These are phyloP conservation scores for Sinocyclocheilus grahami DNA, from an alignment of 2,113 vertebrate species.

Conservation along the genomic window DNA sequence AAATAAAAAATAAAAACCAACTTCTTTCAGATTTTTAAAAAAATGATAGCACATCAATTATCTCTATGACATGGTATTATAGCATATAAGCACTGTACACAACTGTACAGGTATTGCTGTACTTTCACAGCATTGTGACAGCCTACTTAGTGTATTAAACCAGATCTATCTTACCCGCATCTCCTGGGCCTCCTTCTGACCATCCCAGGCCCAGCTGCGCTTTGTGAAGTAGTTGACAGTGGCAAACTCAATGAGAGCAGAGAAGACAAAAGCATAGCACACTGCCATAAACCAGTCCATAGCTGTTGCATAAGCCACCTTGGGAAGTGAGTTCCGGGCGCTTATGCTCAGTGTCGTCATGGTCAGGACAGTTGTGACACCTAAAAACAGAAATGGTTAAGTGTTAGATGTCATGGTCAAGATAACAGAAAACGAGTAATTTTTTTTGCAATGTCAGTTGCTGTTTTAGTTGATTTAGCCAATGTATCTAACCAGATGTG, in stretches of 20 bases:
- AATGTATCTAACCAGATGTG: not conserved
- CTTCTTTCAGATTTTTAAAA: not conserved
- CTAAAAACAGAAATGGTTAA: slow-evolving; percentile 68
- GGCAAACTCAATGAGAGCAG: slow-evolving; percentile 98
- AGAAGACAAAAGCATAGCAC: slow-evolving; percentile 99
- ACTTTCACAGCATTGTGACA: not conserved
- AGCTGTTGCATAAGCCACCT: slow-evolving; percentile 98
- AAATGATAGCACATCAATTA: not conserved
- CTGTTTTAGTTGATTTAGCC: not conserved
- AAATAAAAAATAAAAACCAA: not conserved
- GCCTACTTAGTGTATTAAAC: not conserved
- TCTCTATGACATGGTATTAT: not conserved
- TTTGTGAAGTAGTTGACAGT: slow-evolving; percentile 99
- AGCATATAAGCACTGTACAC: not conserved
- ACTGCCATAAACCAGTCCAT: slow-evolving; percentile 99
- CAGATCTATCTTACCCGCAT: slow-evolving; percentile 87
- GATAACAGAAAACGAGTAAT: not conserved
- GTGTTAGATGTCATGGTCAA: not conserved
- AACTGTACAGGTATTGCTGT: not conserved
- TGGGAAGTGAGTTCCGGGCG: slow-evolving; percentile 97
- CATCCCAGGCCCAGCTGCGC: slow-evolving; percentile 99
- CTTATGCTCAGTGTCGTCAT: slow-evolving; percentile 99
- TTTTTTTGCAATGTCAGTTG: not conserved
- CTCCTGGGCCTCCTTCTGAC: slow-evolving; percentile 94
- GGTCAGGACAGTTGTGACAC: slow-evolving; percentile 97